These are phyloP conservation scores for Corythoichthys haematopterus DNA, from an alignment of 2,113 vertebrate genomes.

Conservation along the genomic window DNA sequence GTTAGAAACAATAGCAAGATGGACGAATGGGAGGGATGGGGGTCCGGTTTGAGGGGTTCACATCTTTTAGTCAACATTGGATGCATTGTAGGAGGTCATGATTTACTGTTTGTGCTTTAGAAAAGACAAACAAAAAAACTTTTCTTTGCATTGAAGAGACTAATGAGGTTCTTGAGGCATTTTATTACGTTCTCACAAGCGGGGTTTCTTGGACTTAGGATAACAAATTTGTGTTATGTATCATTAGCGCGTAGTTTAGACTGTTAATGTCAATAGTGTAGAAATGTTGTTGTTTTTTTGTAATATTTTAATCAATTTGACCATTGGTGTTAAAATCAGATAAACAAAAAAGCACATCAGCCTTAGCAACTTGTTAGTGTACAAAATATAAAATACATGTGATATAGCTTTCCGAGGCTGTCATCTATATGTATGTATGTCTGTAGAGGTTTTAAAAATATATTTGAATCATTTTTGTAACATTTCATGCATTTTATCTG, in stretches of 20 bases:
- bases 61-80: not conserved
- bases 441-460: not conserved
- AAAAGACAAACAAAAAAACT: not conserved
- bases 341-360: not conserved
- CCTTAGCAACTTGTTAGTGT: not conserved
- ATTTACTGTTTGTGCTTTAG: not conserved
- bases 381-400: not conserved
- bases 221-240: not conserved
- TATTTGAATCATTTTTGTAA: not conserved
- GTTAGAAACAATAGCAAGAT: constrained; percentile 37
- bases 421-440: not conserved
- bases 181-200: not conserved
- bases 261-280: not conserved
- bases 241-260: not conserved
- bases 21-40: constrained; percentile 2
- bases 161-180: not conserved
- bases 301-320: not conserved
- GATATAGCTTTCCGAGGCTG: not conserved
- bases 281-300: not conserved
- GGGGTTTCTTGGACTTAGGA: not conserved
- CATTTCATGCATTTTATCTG: not conserved
- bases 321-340: not conserved
- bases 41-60: not conserved
- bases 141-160: not conserved
- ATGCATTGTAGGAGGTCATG: not conserved